These are phyloP conservation scores for Aleiodes alternator DNA, from an alignment of 2,888 invertebrate genomes.

Conservation along the genomic window DNA sequence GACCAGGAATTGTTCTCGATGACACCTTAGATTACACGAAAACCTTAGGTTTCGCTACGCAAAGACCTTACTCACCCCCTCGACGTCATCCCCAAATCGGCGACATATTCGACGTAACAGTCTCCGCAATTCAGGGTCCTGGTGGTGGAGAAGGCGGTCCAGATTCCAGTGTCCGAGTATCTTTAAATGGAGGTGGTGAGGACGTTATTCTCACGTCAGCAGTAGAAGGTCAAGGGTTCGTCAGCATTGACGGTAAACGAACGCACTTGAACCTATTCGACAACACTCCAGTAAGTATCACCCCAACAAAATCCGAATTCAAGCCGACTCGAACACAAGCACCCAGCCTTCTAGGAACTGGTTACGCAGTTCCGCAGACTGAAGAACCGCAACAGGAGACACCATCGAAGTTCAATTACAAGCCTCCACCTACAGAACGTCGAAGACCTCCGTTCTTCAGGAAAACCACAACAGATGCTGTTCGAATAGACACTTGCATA, in stretches of 20 bases:
- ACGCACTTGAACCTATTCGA: constrained; percentile 92
- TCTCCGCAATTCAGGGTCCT: constrained; percentile 91
- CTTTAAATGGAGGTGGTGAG: constrained; percentile 68
- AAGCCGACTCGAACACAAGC: constrained; percentile 69
- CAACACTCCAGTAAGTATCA: constrained; percentile 76
- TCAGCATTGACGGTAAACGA: constrained; percentile 93
- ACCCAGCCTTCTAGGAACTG: constrained; percentile 78
- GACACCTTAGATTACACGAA: constrained; percentile 78
- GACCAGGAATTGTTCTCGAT: constrained; percentile 91
- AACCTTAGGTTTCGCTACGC: constrained; percentile 74
- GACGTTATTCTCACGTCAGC: constrained; percentile 88
- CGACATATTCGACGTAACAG: constrained; percentile 92
- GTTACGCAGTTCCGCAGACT: constrained; percentile 76
- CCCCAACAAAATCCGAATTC: constrained; percentile 67
- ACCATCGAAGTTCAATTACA: constrained; percentile 73
- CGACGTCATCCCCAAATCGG: constrained; percentile 77
- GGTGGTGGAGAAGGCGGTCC: constrained; percentile 77
- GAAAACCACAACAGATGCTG: constrained; percentile 82
- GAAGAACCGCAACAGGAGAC: background rate
- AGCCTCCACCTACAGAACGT: constrained; percentile 76
- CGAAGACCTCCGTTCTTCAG: constrained; percentile 78
- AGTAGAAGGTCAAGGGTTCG: constrained; percentile 89
- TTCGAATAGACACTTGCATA: constrained; percentile 93
- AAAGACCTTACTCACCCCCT: constrained; percentile 75
- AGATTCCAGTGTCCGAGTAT: constrained; percentile 69